A percentile compares a stretch with the other conserved stretches of the same genome.
Evolutionary conservation across 1,140 invertebrate species (phyloP).

Genomic region (Cyrtorhinus lividipennis): DNA sequence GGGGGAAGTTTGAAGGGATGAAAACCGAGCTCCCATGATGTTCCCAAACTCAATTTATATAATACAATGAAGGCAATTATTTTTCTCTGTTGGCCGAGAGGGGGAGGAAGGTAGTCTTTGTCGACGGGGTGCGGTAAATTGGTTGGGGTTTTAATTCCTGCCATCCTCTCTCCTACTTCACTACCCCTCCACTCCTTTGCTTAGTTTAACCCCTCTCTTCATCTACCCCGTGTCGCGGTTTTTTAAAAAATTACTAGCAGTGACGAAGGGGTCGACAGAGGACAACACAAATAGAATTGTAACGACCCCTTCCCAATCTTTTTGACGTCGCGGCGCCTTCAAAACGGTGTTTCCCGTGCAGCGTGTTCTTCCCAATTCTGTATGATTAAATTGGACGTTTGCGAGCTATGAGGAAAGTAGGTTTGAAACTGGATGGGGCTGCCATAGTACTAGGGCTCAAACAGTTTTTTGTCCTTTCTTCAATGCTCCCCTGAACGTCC

Average conservation of each 20-base stretch:
- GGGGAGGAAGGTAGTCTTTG: not conserved
- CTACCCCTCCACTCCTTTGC: not conserved
- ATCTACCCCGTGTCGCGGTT: not conserved
- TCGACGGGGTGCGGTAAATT: constrained; percentile 18
- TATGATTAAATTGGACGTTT: too few species aligned
- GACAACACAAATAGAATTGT: constrained; percentile 21
- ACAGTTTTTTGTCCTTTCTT: too few species aligned
- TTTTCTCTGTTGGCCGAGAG: constrained; percentile 19
- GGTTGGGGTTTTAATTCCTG: constrained; percentile 20
- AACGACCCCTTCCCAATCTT: too few species aligned
- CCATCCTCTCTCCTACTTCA: not conserved
- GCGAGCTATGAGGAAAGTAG: too few species aligned
- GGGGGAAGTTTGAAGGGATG: constrained; percentile 5
- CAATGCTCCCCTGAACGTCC: too few species aligned
- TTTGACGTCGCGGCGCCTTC: too few species aligned
- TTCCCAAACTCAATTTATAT: constrained; percentile 22
- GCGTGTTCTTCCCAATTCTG: too few species aligned
- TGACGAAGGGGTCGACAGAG: not conserved
- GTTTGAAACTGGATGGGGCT: too few species aligned
- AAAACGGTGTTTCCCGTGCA: too few species aligned
- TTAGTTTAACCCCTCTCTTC: not conserved
- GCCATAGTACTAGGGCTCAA: too few species aligned
- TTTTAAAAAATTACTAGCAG: too few species aligned
- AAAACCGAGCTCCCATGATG: constrained; percentile 14
- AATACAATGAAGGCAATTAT: constrained; percentile 22